Evolutionary conservation across 2,797 vertebrate genomes (phyloP).

Genomic region (Spizella passerina): DNA sequence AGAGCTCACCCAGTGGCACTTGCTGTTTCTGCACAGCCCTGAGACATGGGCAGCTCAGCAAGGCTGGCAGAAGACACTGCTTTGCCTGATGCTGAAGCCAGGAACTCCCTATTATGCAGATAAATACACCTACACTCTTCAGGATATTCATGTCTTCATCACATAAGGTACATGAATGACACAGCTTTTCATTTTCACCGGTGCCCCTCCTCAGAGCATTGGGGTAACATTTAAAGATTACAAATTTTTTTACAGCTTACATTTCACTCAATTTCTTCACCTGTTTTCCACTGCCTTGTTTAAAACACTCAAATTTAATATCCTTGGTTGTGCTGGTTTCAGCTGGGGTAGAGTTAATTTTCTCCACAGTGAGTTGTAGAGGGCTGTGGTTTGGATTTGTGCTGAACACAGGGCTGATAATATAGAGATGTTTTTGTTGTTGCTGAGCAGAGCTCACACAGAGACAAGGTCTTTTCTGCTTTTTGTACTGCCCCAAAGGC

Average conservation of each 20-base stretch:
- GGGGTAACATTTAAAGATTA: not conserved
- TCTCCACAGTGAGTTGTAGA: fast-evolving
- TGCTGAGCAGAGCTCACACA: not conserved
- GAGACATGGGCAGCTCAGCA: not conserved
- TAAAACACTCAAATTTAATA: not conserved
- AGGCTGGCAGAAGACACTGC: not conserved
- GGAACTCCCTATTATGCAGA: not conserved
- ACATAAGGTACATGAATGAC: not conserved
- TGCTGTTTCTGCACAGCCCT: not conserved
- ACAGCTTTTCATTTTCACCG: not conserved
- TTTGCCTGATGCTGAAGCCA: not conserved
- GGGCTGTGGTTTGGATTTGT: not conserved
- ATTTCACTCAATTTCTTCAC: not conserved
- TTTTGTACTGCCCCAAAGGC: fast-evolving
- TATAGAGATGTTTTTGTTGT: fast-evolving
- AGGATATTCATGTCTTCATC: not conserved
- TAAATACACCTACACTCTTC: not conserved
- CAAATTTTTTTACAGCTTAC: not conserved
- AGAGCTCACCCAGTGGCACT: not conserved
- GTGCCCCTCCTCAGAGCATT: not conserved
- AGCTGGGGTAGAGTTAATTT: not conserved
- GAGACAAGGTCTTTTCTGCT: not conserved
- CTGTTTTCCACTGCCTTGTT: not conserved
- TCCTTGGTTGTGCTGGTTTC: not conserved
- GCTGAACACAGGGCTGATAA: not conserved